Percentiles rank a stretch among this genome's conserved stretches.
These are phyloP conservation scores for Nomada hirtipes DNA, from an alignment of 2,888 invertebrate species.

Conservation along the genomic window DNA sequence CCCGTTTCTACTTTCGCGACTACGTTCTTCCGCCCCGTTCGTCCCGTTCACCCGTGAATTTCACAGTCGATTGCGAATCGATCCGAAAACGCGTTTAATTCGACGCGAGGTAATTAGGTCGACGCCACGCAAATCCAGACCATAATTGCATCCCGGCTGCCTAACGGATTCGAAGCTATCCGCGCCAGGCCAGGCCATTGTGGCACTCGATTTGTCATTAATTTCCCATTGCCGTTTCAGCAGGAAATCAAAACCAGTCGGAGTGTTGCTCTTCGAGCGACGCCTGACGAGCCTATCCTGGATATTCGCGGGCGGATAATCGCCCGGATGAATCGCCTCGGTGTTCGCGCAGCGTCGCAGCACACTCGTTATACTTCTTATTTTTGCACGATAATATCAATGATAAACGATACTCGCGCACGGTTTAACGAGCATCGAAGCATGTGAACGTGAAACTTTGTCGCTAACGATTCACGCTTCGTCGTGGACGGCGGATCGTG, in stretches of 20 bases:
- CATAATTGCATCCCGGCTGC: slow-evolving; percentile 53
- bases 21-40: not conserved
- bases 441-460: not conserved
- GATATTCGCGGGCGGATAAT: slow-evolving; percentile 17
- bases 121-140: slow-evolving; percentile 36
- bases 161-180: slow-evolving; percentile 58
- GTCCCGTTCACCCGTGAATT: not conserved
- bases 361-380: too few species aligned
- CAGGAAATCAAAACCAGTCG: slow-evolving; percentile 56
- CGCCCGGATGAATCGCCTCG: slow-evolving; percentile 39
- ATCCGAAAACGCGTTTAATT: slow-evolving; percentile 29
- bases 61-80: not conserved
- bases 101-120: slow-evolving; percentile 41
- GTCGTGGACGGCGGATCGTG: not conserved
- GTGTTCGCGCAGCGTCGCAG: not conserved
- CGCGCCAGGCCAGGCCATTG: slow-evolving; percentile 18
- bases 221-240: slow-evolving; percentile 54
- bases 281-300: not conserved
- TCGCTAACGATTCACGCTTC: not conserved
- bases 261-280: slow-evolving; percentile 12
- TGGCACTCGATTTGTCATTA: slow-evolving; percentile 60
- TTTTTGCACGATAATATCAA: not conserved
- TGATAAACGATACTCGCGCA: not conserved
- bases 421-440: not conserved
- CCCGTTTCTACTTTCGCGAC: not conserved